Conservation (phyloP, 1,140 invertebrate genomes). For the Scaptodrosophila lebanonensis region DNA sequence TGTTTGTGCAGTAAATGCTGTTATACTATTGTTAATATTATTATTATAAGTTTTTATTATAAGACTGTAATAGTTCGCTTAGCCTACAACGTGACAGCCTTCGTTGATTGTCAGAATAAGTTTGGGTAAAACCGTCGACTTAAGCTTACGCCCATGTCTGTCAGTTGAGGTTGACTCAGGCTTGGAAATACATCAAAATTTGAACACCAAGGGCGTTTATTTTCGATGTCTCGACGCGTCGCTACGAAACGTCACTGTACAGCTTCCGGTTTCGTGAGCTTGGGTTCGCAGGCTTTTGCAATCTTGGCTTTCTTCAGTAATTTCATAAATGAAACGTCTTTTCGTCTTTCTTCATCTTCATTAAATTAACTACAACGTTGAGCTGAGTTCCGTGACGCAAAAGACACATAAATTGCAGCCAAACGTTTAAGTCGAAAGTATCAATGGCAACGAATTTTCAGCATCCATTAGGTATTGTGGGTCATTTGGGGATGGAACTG, state of each 20-base stretch:
- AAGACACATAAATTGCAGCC: conserved; percentile 26
- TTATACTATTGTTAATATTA: conserved; percentile 27
- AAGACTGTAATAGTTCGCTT: conserved; percentile 42
- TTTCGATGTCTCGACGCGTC: background rate
- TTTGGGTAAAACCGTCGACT: conserved; percentile 55
- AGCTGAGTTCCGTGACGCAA: conserved; percentile 50
- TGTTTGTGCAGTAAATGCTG: no score
- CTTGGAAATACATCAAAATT: background rate
- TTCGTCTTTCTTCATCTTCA: conserved; percentile 14
- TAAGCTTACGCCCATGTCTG: conserved; percentile 6
- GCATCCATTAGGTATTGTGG: no score
- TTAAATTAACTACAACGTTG: conserved; percentile 61
- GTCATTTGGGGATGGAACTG: no score
- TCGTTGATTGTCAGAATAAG: conserved; percentile 44
- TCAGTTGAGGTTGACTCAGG: conserved; percentile 32
- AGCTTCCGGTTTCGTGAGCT: conserved; percentile 45
- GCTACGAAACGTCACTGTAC: background rate
- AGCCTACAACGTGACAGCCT: conserved; percentile 50
- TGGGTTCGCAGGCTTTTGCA: conserved; percentile 61
- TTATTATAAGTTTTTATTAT: conserved; percentile 37
- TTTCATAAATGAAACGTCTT: conserved; percentile 66
- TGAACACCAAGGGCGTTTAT: conserved; percentile 44
- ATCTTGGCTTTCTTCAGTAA: conserved; percentile 61
- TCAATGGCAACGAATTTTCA: no score
- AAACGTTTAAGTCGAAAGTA: conserved; percentile 10